These are phyloP conservation scores for Deilephila elpenor DNA, from an alignment of 2,888 invertebrate species.

Conservation along the genomic window DNA sequence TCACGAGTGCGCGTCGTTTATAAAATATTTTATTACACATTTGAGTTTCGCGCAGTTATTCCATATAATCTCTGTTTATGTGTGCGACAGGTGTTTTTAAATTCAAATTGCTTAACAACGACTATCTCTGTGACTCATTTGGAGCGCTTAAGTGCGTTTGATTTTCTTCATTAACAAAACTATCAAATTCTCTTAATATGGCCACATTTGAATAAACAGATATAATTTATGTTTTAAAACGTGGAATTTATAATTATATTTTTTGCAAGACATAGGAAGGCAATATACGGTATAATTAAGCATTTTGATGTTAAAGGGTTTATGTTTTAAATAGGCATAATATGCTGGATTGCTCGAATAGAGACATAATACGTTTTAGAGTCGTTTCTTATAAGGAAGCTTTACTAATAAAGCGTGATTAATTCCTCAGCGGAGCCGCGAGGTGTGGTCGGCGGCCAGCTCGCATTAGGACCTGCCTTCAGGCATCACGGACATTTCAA, in stretches of 20 bases:
- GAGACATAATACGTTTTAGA: slow-evolving; percentile 36
- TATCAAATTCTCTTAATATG: not conserved
- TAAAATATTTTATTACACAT: slow-evolving; percentile 20
- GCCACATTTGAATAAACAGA: not conserved
- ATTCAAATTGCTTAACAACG: slow-evolving; percentile 18
- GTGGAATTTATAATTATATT: not conserved
- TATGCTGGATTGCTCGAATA: not conserved
- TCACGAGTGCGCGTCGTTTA: slow-evolving; percentile 6
- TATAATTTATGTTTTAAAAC: not conserved
- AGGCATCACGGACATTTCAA: slow-evolving; percentile 26
- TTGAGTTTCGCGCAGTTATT: slow-evolving; percentile 13
- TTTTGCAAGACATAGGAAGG: not conserved
- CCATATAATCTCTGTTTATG: not conserved
- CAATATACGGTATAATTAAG: not conserved
- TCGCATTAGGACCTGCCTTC: slow-evolving; percentile 40
- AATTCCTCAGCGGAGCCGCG: slow-evolving; percentile 57
- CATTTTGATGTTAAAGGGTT: not conserved
- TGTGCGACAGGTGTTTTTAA: slow-evolving; percentile 10
- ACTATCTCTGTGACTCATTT: slow-evolving; percentile 13
- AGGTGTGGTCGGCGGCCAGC: slow-evolving; percentile 27
- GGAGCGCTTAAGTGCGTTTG: slow-evolving; percentile 31
- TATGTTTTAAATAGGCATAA: not conserved
- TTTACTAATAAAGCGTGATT: slow-evolving; percentile 63
- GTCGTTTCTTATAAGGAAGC: slow-evolving; percentile 53
- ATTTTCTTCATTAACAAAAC: slow-evolving; percentile 7